Conservation (phyloP, 92 coral and sea anemone species). For the Siderastrea radians region DNA sequence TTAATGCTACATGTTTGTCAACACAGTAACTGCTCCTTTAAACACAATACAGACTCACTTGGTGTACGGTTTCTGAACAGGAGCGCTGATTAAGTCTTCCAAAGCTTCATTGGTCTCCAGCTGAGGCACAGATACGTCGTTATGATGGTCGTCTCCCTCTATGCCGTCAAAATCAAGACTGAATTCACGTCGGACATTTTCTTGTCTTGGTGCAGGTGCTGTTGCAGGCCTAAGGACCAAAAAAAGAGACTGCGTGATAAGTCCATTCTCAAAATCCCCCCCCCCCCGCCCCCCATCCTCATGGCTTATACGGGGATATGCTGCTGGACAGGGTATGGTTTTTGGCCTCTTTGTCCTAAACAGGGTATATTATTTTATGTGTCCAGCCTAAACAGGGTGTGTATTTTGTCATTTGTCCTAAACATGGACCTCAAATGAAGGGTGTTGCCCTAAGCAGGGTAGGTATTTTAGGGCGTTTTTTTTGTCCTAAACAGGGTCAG, state of each 20-base stretch:
- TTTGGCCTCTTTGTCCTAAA: no score
- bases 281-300: no score
- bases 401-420: no score
- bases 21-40: no score
- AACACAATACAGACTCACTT: conserved; percentile 62
- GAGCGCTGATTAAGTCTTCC: conserved; percentile 94
- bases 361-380: background rate
- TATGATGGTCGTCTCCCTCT: conserved; percentile 68
- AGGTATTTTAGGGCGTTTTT: no score
- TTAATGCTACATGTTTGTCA: no score
- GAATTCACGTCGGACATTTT: conserved; percentile 86
- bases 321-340: no score
- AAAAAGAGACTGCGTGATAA: background rate
- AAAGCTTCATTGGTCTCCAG: conserved; percentile 90
- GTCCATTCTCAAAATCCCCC: background rate
- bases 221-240: conserved; percentile 70
- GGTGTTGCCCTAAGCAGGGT: no score
- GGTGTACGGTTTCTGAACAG: conserved; percentile 84
- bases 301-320: background rate
- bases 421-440: no score
- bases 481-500: no score
- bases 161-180: conserved; percentile 88
- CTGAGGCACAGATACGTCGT: conserved; percentile 76
- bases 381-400: no score
- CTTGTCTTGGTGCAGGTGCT: conserved; percentile 79